Evolutionary conservation across 2,113 vertebrate species (phyloP).

Genomic region (Herpailurus yagouaroundi): DNA sequence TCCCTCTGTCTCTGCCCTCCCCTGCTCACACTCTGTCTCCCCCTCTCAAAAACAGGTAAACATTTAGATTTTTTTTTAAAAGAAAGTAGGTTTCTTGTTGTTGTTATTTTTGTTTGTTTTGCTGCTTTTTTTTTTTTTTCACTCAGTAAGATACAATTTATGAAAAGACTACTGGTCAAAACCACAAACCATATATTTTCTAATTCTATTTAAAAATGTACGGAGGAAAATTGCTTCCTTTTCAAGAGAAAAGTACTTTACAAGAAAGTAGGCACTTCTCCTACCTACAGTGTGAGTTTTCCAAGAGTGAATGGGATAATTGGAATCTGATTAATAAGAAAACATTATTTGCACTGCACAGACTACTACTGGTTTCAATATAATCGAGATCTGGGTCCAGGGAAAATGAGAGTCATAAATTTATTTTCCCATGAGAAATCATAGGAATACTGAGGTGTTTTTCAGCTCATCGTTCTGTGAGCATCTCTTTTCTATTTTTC

Average conservation of each 20-base stretch:
- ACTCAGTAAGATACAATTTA: background rate
- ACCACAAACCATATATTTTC: background rate
- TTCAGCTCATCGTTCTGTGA: background rate
- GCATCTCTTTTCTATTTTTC: background rate
- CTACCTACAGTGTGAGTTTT: background rate
- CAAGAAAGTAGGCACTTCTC: background rate
- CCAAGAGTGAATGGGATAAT: background rate
- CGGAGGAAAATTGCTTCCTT: conserved; percentile 58
- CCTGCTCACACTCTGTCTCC: no score
- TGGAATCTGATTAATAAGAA: conserved; percentile 55
- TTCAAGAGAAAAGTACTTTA: conserved; percentile 6
- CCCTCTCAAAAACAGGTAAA: no score
- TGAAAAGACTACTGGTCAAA: background rate
- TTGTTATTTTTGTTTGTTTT: background rate
- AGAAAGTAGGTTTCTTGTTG: background rate
- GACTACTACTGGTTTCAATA: background rate
- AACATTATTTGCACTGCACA: background rate
- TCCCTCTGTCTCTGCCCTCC: no score
- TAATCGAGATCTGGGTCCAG: background rate
- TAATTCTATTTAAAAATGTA: conserved; percentile 59
- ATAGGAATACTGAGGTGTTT: background rate
- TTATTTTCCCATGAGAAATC: background rate
- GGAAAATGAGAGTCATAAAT: background rate
- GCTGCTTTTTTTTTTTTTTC: background rate
- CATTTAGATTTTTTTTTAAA: no score